Percentiles rank a stretch among this genome's conserved stretches.
Evolutionary conservation across 1,140 invertebrate species (phyloP).

Genomic region (Drosophila ercepeae): DNA sequence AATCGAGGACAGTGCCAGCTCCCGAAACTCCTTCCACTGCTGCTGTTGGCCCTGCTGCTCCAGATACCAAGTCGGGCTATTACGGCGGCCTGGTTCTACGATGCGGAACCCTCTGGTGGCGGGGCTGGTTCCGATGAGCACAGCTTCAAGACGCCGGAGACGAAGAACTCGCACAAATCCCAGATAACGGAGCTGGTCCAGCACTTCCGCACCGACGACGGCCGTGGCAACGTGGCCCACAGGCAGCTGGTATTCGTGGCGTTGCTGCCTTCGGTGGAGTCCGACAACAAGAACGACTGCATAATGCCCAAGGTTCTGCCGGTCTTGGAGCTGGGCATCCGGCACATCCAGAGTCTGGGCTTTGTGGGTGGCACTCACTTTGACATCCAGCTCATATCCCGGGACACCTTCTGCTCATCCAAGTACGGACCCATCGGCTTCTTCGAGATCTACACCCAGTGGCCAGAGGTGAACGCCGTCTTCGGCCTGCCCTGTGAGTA

Average conservation of each 20-base stretch:
- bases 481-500: constrained; percentile 96
- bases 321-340: constrained; percentile 89
- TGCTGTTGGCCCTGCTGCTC: constrained; percentile 36
- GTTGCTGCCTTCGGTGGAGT: constrained; percentile 62
- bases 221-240: constrained; percentile 14
- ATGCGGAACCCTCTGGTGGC: constrained; percentile 44
- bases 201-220: constrained; percentile 46
- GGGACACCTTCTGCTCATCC: constrained; percentile 92
- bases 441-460: constrained; percentile 88
- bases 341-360: constrained; percentile 86
- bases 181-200: constrained; percentile 64
- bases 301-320: constrained; percentile 89
- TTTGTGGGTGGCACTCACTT: constrained; percentile 87
- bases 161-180: constrained; percentile 65
- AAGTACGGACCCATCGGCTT: constrained; percentile 90
- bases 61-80: constrained; percentile 29
- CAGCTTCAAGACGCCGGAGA: constrained; percentile 69
- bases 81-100: constrained; percentile 51
- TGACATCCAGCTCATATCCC: constrained; percentile 88
- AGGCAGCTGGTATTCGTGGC: constrained; percentile 71
- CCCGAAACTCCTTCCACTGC: constrained; percentile 35
- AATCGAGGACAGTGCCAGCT: constrained; percentile 11
- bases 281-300: constrained; percentile 81
- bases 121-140: constrained; percentile 55
- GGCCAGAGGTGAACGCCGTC: constrained; percentile 89